phyloP scores from a whole-genome alignment of 2,797 vertebrate genomes.

The Dallia pectoralis region DNA sequence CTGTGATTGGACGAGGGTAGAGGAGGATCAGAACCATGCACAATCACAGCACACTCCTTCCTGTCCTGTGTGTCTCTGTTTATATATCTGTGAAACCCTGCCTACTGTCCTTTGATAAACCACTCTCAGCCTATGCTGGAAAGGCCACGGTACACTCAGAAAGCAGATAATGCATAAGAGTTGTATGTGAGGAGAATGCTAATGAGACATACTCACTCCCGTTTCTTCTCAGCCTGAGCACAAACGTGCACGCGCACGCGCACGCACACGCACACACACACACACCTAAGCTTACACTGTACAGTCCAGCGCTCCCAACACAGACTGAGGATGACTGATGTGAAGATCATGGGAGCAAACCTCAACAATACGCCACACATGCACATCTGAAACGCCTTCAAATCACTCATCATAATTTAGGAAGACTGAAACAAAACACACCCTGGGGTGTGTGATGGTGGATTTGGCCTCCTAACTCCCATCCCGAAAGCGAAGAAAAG shows the following conservation, averaged over 20 bases:
- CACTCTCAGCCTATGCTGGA: neutral
- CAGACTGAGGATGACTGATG: neutral
- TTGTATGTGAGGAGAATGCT: constrained; percentile 28
- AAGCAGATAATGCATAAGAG: neutral
- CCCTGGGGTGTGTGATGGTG: no score
- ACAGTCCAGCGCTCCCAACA: neutral
- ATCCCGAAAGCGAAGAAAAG: no score
- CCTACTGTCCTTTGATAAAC: neutral
- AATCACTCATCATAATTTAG: no score
- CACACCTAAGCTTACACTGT: neutral
- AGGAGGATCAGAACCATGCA: neutral
- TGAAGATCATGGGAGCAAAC: neutral
- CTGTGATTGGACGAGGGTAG: constrained; percentile 59
- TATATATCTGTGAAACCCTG: neutral
- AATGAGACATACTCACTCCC: constrained; percentile 11
- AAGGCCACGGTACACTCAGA: neutral
- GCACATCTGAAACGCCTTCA: no score
- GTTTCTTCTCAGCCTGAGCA: constrained; percentile 5
- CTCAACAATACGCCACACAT: no score
- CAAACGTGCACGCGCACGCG: neutral
- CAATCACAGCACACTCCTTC: neutral
- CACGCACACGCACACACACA: neutral
- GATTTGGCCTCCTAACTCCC: no score
- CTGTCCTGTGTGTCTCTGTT: neutral
- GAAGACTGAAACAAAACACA: no score